phyloP scores from a whole-genome alignment of 2,888 invertebrate genomes.

The Andrena dorsata region DNA sequence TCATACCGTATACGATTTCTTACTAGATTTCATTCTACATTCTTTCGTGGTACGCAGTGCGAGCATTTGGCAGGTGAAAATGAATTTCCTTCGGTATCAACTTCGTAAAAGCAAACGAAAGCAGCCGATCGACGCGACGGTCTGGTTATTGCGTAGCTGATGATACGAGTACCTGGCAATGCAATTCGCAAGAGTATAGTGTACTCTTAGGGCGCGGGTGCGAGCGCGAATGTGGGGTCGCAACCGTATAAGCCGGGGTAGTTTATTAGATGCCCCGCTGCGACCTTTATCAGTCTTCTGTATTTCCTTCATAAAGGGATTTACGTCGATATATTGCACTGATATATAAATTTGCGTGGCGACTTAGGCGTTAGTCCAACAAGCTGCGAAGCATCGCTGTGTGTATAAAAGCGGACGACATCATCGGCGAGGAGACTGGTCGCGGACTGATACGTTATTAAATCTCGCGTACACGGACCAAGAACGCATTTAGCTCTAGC shows the following conservation, averaged over 20 bases:
- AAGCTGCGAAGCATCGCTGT: neutral
- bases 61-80: too few relatives aligned
- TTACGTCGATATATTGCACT: conserved; percentile 34
- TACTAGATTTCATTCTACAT: too few relatives aligned
- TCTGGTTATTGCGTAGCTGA: too few relatives aligned
- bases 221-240: neutral
- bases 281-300: conserved; percentile 80
- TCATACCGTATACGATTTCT: too few relatives aligned
- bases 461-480: conserved; percentile 36
- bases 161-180: too few relatives aligned
- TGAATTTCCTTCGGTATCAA: too few relatives aligned
- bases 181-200: neutral
- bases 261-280: conserved; percentile 81
- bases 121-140: too few relatives aligned
- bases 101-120: too few relatives aligned
- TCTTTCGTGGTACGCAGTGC: too few relatives aligned
- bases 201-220: neutral
- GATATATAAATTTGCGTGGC: conserved; percentile 26
- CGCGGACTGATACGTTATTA: conserved; percentile 42
- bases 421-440: conserved; percentile 43
- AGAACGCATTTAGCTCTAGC: neutral
- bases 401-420: conserved; percentile 11
- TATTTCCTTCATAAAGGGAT: conserved; percentile 66
- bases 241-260: conserved; percentile 70
- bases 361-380: conserved; percentile 5